Percentiles rank a stretch among this genome's conserved stretches.
Evolutionary conservation across 2,888 invertebrate genomes (phyloP).

Genomic region (Lithophane socia): DNA sequence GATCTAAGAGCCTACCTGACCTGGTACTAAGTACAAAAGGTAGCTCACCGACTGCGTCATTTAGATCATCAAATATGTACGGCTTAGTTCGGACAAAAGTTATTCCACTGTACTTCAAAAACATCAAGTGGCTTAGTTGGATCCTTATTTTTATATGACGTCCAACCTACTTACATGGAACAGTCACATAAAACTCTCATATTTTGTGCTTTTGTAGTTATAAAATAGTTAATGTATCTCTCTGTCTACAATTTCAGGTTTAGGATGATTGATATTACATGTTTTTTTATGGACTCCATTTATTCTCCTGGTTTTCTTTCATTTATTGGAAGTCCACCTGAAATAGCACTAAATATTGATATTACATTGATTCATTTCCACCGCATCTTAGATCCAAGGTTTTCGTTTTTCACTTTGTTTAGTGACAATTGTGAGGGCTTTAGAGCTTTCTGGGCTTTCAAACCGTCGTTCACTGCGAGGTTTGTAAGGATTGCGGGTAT

Average conservation of each 20-base stretch:
- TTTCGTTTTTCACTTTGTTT: constrained; percentile 74
- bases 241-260: background rate
- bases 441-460: constrained; percentile 71
- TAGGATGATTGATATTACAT: constrained; percentile 10
- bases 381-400: constrained; percentile 64
- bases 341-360: constrained; percentile 12
- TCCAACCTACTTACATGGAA: constrained; percentile 5
- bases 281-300: background rate
- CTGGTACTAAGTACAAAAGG: constrained; percentile 35
- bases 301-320: background rate
- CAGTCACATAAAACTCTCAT: constrained; percentile 16
- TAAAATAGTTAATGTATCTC: constrained; percentile 17
- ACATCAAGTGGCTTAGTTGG: constrained; percentile 49
- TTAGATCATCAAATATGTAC: constrained; percentile 52
- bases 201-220: constrained; percentile 15
- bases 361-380: constrained; percentile 34
- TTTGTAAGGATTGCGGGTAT: constrained; percentile 73
- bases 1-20: constrained; percentile 30
- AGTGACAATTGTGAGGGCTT: constrained; percentile 75
- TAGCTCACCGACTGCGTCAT: constrained; percentile 33
- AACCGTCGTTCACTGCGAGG: constrained; percentile 70
- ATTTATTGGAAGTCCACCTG: background rate
- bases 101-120: constrained; percentile 39
- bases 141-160: constrained; percentile 39
- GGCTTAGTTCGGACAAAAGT: constrained; percentile 41